These are phyloP conservation scores for Sebastes hubbsi DNA, from an alignment of 2,797 vertebrate species.

Conservation along the genomic window DNA sequence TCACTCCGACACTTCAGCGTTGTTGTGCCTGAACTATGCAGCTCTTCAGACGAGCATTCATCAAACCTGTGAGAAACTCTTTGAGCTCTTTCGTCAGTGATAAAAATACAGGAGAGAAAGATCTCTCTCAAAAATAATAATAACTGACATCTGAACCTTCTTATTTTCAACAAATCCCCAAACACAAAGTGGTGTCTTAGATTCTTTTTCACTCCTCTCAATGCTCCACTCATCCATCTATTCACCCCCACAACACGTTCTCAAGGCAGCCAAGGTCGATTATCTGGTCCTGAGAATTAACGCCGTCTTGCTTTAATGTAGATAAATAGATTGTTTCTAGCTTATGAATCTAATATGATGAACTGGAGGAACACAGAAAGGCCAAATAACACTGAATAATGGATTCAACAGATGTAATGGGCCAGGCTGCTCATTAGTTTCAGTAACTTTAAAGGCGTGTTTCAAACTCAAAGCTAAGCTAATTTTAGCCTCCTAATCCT, in stretches of 20 bases:
- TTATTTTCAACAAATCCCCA: too few relatives aligned
- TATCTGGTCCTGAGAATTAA: background rate
- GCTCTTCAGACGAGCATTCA: background rate
- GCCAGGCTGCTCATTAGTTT: too few relatives aligned
- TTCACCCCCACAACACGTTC: too few relatives aligned
- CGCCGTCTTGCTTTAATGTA: background rate
- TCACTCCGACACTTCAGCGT: background rate
- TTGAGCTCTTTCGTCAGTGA: background rate
- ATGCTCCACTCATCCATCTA: too few relatives aligned
- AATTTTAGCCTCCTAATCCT: too few relatives aligned
- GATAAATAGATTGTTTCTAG: background rate
- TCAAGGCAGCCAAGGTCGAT: too few relatives aligned
- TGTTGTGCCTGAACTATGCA: background rate
- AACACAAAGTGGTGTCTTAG: too few relatives aligned
- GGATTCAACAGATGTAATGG: background rate
- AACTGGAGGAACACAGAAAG: background rate
- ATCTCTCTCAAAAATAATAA: too few relatives aligned
- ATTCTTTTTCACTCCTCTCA: too few relatives aligned
- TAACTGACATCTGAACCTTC: too few relatives aligned
- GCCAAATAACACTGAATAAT: background rate
- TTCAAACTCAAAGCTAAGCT: too few relatives aligned
- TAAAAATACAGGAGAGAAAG: background rate
- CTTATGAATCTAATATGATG: background rate
- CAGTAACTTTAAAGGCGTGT: too few relatives aligned
- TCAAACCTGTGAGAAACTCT: background rate